Conservation (phyloP, 2,888 invertebrate species). For the Drosophila cognata region DNA sequence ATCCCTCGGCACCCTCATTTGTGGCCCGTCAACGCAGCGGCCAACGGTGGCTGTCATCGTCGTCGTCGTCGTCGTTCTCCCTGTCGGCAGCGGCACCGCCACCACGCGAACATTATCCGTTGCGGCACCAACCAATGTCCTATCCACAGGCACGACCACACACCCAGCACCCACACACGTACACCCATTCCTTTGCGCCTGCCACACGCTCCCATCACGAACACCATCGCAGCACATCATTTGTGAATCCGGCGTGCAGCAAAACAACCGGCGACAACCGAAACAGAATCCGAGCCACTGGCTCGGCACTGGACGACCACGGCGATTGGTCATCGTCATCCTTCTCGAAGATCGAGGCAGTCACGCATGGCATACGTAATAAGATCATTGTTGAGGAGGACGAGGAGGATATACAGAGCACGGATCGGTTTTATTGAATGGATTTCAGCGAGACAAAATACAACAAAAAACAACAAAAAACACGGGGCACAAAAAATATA, state of each 20-base stretch:
- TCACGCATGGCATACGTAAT: conserved; percentile 81
- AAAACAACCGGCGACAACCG: conserved; percentile 31
- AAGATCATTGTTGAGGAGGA: conserved; percentile 82
- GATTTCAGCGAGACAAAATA: conserved; percentile 77
- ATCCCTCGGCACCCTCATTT: conserved; percentile 29
- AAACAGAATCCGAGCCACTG: conserved; percentile 32
- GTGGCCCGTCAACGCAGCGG: conserved; percentile 45
- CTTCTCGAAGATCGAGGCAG: conserved; percentile 70
- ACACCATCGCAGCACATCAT: conserved; percentile 63
- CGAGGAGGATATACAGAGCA: conserved; percentile 83
- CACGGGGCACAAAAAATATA: not conserved
- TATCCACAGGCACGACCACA: conserved; percentile 53
- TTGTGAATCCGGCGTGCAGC: conserved; percentile 51
- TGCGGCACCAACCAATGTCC: conserved; percentile 71
- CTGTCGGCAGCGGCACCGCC: conserved; percentile 51
- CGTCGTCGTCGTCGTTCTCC: conserved; percentile 59
- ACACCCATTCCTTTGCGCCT: conserved; percentile 15
- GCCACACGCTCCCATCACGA: conserved; percentile 13
- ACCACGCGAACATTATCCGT: conserved; percentile 64
- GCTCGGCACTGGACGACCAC: conserved; percentile 68
- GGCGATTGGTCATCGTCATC: conserved; percentile 67
- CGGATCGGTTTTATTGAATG: conserved; percentile 85
- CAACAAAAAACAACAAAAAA: conserved; percentile 2
- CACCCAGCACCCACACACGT: conserved; percentile 24
- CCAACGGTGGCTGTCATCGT: conserved; percentile 58